Conservation (phyloP, 2,113 vertebrate genomes). For the Turnix velox region DNA sequence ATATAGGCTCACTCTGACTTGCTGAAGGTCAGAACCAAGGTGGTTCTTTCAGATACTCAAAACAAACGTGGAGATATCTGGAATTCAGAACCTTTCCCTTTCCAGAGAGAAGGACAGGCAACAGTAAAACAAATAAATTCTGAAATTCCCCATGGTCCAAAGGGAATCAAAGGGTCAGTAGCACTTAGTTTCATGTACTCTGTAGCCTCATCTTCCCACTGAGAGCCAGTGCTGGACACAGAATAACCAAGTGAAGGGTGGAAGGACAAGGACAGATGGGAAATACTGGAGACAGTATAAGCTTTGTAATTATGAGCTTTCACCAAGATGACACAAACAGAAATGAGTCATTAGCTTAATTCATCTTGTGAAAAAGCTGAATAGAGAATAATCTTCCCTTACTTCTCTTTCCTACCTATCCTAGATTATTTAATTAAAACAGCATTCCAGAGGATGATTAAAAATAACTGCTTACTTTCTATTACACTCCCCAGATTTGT, state of each 20-base stretch:
- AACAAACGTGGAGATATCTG: background rate
- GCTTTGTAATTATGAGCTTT: slow-evolving; percentile 23
- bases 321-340: slow-evolving; percentile 9
- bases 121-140: background rate
- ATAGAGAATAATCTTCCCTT: slow-evolving; percentile 52
- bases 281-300: slow-evolving; percentile 15
- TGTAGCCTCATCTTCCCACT: background rate
- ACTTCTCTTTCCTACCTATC: background rate
- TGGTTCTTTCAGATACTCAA: background rate
- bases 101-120: background rate
- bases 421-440: slow-evolving; percentile 58
- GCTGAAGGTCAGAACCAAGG: background rate
- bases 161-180: background rate
- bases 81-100: background rate
- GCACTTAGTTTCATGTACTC: background rate
- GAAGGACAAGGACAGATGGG: background rate
- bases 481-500: slow-evolving; percentile 30
- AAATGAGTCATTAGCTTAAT: slow-evolving; percentile 49
- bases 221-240: fast-evolving
- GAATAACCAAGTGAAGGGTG: background rate
- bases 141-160: background rate
- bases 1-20: background rate
- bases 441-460: slow-evolving; percentile 42
- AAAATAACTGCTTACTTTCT: slow-evolving; percentile 49
- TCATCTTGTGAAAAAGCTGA: slow-evolving; percentile 44